Evolutionary conservation across 2,797 vertebrate genomes (phyloP), one percentile per base, ranked within the genome.

Genomic region (Limosa lapponica): DNA sequence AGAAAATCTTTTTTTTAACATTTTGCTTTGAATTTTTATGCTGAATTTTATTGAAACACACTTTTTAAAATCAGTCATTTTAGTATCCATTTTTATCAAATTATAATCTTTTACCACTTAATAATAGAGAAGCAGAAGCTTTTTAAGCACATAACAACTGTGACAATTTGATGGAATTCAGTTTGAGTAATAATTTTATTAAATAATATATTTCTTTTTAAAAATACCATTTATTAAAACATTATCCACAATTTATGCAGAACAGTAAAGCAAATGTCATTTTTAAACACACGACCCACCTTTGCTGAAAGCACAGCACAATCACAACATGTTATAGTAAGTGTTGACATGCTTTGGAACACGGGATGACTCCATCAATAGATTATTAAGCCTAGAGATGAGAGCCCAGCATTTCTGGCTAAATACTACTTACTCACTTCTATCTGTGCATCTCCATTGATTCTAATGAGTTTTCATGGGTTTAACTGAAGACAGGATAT

Each of bases 71-170:
- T 97, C 92, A 96, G 78, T 97, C 92, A 95, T 96, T 98, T 98
- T 95, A 97, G 34, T 96, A 96, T 96, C 86, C 83, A 90, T 96
- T 98, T 98, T 98, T 98, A 95, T 97, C 96, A 97, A 98, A 97
- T 97, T 98, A 98, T 97, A 97, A 98, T 98, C 93, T 96, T 97
- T 98, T 98, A 97, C 96, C 93, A 97, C 95, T 97, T 98, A 98
- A 97, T 97, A 97, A 98, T 94, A 98, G 96, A 97, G 94, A 62
- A 97, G 96, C 90, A 95, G 90, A 97, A 97, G 85, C 87, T 93
- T 97, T 98, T 98, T 97, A 97, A 97, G 94, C 92, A 92, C 55
- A 61, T 97, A 97, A 97, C 96, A 97, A 96, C 32, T 80, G 95
- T 98, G 97, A 98, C 96, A 98, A 97, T 97, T 98, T 97, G 97